phyloP scores from a whole-genome alignment of 2,113 vertebrate species.

The Columba janthina region DNA sequence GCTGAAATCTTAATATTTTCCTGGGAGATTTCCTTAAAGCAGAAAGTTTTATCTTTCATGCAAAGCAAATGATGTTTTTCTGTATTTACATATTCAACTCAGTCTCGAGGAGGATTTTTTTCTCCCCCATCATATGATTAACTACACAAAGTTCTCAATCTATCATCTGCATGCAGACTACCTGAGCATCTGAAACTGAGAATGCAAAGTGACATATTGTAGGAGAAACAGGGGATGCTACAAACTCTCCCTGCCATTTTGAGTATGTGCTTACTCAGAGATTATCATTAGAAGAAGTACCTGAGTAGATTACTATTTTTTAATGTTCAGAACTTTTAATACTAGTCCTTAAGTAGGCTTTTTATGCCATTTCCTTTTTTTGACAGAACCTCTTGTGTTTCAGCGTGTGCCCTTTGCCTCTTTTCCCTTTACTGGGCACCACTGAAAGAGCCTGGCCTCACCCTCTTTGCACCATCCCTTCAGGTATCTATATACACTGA shows the following conservation, averaged over 20 bases:
- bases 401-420: not conserved
- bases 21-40: not conserved
- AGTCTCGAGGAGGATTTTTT: not conserved
- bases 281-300: not conserved
- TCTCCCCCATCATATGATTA: not conserved
- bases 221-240: not conserved
- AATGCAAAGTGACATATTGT: not conserved
- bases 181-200: not conserved
- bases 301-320: not conserved
- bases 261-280: not conserved
- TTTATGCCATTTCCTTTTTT: not conserved
- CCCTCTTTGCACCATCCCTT: not conserved
- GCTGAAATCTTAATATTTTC: not conserved
- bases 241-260: not conserved
- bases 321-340: not conserved
- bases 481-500: not conserved
- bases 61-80: not conserved
- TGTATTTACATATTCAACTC: not conserved
- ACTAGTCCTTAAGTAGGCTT: not conserved
- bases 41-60: not conserved
- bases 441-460: not conserved
- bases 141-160: not conserved
- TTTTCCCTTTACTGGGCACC: not conserved
- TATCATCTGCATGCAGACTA: not conserved
- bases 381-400: not conserved